Percentiles rank a stretch among this genome's conserved stretches.
Conservation (phyloP, 1,140 invertebrate species). For the Parasteatoda tepidariorum region DNA sequence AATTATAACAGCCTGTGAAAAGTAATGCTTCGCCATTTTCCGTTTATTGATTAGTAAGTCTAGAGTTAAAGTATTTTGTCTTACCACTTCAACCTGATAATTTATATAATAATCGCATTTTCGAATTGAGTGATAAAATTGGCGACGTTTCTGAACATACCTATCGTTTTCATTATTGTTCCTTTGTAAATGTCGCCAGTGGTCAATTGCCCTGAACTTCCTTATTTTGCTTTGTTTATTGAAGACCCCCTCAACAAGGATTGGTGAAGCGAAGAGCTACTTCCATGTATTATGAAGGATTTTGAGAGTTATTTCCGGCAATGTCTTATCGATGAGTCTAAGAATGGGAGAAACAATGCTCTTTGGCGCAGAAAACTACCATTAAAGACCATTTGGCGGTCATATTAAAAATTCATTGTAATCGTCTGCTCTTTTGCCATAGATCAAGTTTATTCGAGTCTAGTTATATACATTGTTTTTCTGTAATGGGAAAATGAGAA, state of each 20-base stretch:
- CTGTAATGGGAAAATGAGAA: background rate
- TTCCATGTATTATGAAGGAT: conserved; percentile 42
- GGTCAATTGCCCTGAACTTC: conserved; percentile 23
- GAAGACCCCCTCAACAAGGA: conserved; percentile 2
- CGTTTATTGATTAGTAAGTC: too few species aligned
- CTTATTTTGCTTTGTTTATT: conserved; percentile 3
- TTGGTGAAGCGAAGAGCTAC: conserved; percentile 23
- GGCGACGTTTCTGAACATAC: background rate
- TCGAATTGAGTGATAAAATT: background rate
- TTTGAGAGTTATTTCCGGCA: conserved; percentile 33
- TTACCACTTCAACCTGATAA: too few species aligned
- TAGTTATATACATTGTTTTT: background rate
- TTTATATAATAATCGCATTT: background rate
- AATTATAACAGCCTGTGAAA: too few species aligned
- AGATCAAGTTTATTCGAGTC: background rate
- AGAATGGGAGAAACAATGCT: conserved; percentile 29
- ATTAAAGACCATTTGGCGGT: conserved; percentile 38
- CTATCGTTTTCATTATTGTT: conserved; percentile 31
- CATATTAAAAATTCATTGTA: background rate
- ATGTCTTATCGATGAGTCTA: conserved; percentile 17
- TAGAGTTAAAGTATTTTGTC: too few species aligned
- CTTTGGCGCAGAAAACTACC: conserved; percentile 22
- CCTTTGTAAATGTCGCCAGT: background rate
- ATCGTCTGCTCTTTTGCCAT: background rate
- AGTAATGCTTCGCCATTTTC: too few species aligned